These are phyloP conservation scores for Ceyx margarethae DNA, from an alignment of 2,113 vertebrate genomes.

Conservation along the genomic window DNA sequence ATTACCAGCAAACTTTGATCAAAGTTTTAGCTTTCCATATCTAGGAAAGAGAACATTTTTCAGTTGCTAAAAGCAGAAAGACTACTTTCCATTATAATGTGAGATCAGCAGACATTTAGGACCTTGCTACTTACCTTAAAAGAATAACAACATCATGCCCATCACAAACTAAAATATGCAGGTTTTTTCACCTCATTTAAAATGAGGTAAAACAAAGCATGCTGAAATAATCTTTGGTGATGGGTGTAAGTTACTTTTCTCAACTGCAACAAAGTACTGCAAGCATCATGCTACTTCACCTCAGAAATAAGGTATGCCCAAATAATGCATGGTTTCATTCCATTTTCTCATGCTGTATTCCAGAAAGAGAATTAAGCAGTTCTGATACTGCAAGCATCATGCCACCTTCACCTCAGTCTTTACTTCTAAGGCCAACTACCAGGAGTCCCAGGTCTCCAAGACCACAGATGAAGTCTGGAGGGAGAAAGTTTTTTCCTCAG, in stretches of 20 bases:
- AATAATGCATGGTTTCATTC: background rate
- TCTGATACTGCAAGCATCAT: too few species aligned
- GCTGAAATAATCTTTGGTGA: background rate
- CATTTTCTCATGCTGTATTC: background rate
- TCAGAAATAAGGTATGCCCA: background rate
- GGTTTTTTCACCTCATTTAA: background rate
- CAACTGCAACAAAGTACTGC: background rate
- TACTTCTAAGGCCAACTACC: too few species aligned
- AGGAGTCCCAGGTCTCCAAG: too few species aligned
- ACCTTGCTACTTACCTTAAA: background rate
- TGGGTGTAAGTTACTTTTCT: background rate
- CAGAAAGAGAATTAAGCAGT: background rate
- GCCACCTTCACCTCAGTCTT: too few species aligned
- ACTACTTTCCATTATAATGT: background rate
- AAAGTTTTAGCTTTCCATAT: background rate
- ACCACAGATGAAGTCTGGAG: too few species aligned
- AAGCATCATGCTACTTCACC: background rate
- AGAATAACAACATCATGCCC: rapidly evolving
- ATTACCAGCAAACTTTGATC: background rate
- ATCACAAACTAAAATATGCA: background rate
- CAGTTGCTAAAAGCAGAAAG: background rate
- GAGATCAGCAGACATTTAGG: background rate
- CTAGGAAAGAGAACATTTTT: background rate
- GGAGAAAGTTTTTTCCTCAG: too few species aligned
- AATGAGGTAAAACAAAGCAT: background rate